Base-by-base conservation (phyloP, 2,888 invertebrate genomes). In the Scaptomyza tumidula region DNA sequence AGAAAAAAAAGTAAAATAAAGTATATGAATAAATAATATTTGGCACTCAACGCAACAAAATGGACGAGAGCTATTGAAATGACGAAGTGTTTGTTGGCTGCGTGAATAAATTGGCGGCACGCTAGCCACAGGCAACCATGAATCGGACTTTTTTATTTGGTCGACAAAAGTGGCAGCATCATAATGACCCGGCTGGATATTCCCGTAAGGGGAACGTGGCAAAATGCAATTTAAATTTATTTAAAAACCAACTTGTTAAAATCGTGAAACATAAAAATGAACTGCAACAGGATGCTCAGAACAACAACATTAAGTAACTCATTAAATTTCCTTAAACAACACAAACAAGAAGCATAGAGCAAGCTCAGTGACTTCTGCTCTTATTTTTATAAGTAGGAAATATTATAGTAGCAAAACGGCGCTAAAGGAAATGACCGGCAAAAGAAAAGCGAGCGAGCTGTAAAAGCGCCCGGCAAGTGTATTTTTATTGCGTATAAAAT, bases 401-500 rank as follows among this genome's bases (percentile, higher is more conserved):
- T 83, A 83, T 87, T 83, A 81, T 70, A 57, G 77, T 69, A 76
- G 66, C 74, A 82, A 87, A 85, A 81, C 65, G 79, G 67, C 64
- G 70, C 66, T 73, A 76, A 82, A 69, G 68, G 76, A 67, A 62
- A 62, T 58, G 61, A 61, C 66, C 57, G 50, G 63, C 68, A 68
- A 68, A 68, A 61, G 53, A 65, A 41, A 75, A 55, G 33, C 64
- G 72, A 65, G 61, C 65, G 57, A 80, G 87, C 70, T 80, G 84
- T 88, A 83, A 86, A 86, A 83, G 56, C 70, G 37, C 53, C 46
- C 63, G 61, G 83, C 88, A 85, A 85, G 85, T 86, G 85, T 86
- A 88, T 86, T 85, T 85, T 88, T 85, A 85, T 85, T 85, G 85
- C 86, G 71, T 86, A 85, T 85, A 80, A 85, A 85, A 88, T 85